Evolutionary conservation across 2,113 vertebrate species (phyloP).

Genomic region (Hyperoodon ampullatus): DNA sequence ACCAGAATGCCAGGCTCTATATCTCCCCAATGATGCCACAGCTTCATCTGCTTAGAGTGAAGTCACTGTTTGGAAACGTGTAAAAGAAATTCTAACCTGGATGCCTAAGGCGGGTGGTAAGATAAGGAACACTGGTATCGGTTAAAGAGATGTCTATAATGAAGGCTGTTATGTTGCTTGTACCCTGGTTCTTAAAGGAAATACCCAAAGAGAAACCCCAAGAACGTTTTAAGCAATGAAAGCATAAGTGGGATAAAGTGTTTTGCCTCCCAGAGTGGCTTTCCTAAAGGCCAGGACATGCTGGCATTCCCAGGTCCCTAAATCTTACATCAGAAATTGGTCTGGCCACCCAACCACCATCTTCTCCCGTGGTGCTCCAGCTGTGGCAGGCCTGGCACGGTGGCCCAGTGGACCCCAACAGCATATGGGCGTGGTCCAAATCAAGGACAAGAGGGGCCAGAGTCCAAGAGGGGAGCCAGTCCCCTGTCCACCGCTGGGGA

Average conservation of each 20-base stretch:
- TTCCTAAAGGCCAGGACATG: neutral
- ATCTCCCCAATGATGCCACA: fast-evolving
- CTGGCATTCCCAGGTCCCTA: neutral
- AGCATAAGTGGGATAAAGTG: neutral
- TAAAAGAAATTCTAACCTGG: neutral
- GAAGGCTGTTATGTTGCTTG: neutral
- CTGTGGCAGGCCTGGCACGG: neutral
- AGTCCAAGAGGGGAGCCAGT: neutral
- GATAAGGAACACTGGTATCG: neutral
- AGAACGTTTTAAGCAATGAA: neutral
- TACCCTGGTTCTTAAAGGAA: neutral
- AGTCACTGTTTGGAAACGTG: neutral
- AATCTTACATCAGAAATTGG: neutral
- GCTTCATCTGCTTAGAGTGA: neutral
- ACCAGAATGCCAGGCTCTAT: neutral
- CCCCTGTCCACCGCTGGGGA: neutral
- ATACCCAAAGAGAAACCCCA: neutral
- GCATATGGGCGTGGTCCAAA: neutral
- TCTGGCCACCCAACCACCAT: neutral
- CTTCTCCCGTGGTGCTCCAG: neutral
- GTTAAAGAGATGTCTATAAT: neutral
- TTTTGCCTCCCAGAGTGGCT: neutral
- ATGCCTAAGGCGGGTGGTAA: neutral
- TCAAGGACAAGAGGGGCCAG: neutral
- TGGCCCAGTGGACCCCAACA: neutral